Percentiles rank a stretch among this genome's conserved stretches.
phyloP scores from a whole-genome alignment of 1,140 invertebrate genomes.

The Leptonema lineaticorne region DNA sequence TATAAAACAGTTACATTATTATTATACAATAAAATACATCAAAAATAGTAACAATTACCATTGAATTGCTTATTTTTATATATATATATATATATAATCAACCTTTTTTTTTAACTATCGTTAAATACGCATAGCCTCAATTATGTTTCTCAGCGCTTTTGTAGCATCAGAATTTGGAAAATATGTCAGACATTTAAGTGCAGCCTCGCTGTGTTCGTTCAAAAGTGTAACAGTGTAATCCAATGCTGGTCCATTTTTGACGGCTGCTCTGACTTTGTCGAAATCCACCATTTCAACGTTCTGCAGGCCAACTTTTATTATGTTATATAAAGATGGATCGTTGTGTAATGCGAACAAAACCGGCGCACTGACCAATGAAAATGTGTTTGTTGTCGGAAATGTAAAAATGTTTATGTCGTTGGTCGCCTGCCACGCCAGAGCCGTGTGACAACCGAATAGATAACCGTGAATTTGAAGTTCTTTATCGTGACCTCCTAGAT shows the following conservation, averaged over 20 bases:
- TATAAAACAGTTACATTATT: no score
- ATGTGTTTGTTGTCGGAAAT: conserved; percentile 53
- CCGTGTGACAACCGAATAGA: conserved; percentile 82
- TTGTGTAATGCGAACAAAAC: conserved; percentile 75
- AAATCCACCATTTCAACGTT: conserved; percentile 70
- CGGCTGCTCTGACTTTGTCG: conserved; percentile 53
- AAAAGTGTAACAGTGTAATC: conserved; percentile 67
- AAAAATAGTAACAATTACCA: no score
- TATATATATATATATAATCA: no score
- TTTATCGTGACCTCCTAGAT: conserved; percentile 71
- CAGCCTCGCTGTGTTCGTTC: conserved; percentile 68
- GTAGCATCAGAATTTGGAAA: conserved; percentile 64
- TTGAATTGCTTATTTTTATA: no score
- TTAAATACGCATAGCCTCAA: conserved; percentile 41
- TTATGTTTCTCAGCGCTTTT: conserved; percentile 64
- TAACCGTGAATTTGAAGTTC: conserved; percentile 69
- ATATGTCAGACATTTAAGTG: conserved; percentile 63
- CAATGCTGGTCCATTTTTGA: conserved; percentile 60
- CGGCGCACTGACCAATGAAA: conserved; percentile 73
- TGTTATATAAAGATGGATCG: conserved; percentile 65
- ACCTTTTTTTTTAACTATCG: no score
- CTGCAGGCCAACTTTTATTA: conserved; percentile 67
- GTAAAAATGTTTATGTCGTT: conserved; percentile 58
- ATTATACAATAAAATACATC: no score
- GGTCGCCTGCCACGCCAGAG: conserved; percentile 78